These are phyloP conservation scores for Picus viridis DNA, from an alignment of 2,797 vertebrate species.

Conservation along the genomic window DNA sequence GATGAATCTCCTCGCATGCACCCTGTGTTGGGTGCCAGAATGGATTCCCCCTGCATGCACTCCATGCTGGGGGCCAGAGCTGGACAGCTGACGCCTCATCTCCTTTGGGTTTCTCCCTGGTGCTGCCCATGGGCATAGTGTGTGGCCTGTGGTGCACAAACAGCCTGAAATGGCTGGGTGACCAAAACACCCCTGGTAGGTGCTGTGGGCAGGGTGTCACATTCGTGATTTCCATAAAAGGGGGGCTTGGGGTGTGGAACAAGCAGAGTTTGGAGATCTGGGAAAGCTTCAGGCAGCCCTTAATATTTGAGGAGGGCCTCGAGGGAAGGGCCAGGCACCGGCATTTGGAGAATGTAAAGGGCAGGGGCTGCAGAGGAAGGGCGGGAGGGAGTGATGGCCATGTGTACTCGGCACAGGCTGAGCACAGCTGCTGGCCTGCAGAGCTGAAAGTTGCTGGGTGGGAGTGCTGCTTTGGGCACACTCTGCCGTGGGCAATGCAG, in stretches of 20 bases:
- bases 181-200: neutral
- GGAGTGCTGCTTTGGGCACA: neutral
- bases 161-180: accelerated
- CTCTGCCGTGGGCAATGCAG: accelerated
- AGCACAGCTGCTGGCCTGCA: accelerated
- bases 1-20: no score
- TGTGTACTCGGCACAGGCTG: neutral
- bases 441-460: accelerated
- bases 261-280: neutral
- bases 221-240: neutral
- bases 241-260: neutral
- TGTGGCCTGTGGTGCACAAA: neutral
- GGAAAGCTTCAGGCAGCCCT: neutral
- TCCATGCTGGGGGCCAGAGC: accelerated
- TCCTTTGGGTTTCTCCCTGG: accelerated
- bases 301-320: neutral
- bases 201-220: accelerated
- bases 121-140: neutral
- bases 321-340: neutral
- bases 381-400: neutral
- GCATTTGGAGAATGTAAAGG: constrained; percentile 42
- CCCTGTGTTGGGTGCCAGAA: no score
- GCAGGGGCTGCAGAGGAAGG: neutral
- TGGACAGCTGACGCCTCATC: neutral
- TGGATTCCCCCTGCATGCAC: neutral